phyloP scores from a whole-genome alignment of 2,888 invertebrate genomes.

The Nomada ferruginata region DNA sequence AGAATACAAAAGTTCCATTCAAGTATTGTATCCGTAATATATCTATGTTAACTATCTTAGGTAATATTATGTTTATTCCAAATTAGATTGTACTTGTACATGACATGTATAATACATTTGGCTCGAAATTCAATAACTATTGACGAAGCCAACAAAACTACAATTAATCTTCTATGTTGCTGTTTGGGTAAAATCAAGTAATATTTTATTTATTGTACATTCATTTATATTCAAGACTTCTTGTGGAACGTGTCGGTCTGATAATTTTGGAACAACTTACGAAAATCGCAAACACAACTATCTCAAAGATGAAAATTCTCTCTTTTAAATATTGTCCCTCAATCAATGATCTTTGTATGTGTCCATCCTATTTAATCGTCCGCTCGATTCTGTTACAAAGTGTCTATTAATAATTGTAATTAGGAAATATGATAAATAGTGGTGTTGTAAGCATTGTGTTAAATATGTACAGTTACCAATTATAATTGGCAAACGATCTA shows the following conservation, averaged over 20 bases:
- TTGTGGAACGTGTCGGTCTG: slow-evolving; percentile 74
- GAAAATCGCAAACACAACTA: slow-evolving; percentile 60
- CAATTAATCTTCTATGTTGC: slow-evolving; percentile 57
- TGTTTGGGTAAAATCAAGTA: slow-evolving; percentile 71
- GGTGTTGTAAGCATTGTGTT: slow-evolving; percentile 82
- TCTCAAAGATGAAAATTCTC: slow-evolving; percentile 58
- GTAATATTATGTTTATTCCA: slow-evolving; percentile 65
- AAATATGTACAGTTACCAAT: slow-evolving; percentile 83
- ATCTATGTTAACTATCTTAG: slow-evolving; percentile 65
- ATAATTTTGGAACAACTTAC: slow-evolving; percentile 76
- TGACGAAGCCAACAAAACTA: slow-evolving; percentile 39
- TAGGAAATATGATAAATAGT: slow-evolving; percentile 79
- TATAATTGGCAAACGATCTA: slow-evolving; percentile 81
- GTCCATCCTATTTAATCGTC: slow-evolving; percentile 81
- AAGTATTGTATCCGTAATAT: slow-evolving; percentile 66
- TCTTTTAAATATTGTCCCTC: slow-evolving; percentile 62
- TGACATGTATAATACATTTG: slow-evolving; percentile 55
- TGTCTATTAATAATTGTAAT: slow-evolving; percentile 80
- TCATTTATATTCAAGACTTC: slow-evolving; percentile 56
- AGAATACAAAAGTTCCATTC: slow-evolving; percentile 67
- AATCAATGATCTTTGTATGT: slow-evolving; percentile 78
- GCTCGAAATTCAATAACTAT: slow-evolving; percentile 47
- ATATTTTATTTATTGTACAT: slow-evolving; percentile 69
- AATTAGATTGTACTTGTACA: slow-evolving; percentile 63
- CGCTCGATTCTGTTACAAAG: slow-evolving; percentile 80